Evolutionary conservation across 2,113 vertebrate genomes (phyloP), one percentile per base, ranked within the genome.

Genomic region (Brachyistius frenatus): DNA sequence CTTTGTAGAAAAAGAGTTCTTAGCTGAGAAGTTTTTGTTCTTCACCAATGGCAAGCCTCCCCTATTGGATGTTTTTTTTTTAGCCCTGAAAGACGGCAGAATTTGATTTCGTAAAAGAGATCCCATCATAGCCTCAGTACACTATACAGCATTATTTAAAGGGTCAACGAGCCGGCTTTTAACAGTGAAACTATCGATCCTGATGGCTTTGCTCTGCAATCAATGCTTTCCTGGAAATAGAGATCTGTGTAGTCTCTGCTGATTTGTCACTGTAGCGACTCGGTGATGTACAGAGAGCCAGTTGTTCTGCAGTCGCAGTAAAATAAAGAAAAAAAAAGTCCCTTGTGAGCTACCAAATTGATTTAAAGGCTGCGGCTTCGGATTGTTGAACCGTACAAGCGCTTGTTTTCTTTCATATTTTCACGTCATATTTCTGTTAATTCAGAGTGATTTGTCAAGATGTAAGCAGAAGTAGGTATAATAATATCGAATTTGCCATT

Each of bases 201-300:
- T 57, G 68, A 39, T 74, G 62, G 85, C 53, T 77, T 75, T 76
- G 71, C 50, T 23, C 77, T 58, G 7, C 35, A 70, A 89, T 93
- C 86, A 72, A 84, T 93, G 68, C 33, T 41, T 82, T 90, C 80
- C 79, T 76, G 81, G 84, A 89, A 91, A 77, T 15, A 23, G 63
- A 49, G 52, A 41, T 78, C 41, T 69, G 36, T 69, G 36, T 64
- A 49, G 61, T 72, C 63, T 63, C 58, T 69, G 75, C 74, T 86
- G 63, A 83, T 88, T 85, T 87, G 81, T 83, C 31, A 2, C 80
- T 56, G 52, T 55, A 37, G 55, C 82, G 46, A 70, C 39, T 30
- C 15, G 0, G 5, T 49, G 16, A 65, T 63, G 32, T 35, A 66
- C 30, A 33, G 35, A 76, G 47, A 76, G 66, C 35, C n/a, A 47